Base-by-base conservation (phyloP, 2,888 invertebrate species). In the Drosophila kanekoi region DNA sequence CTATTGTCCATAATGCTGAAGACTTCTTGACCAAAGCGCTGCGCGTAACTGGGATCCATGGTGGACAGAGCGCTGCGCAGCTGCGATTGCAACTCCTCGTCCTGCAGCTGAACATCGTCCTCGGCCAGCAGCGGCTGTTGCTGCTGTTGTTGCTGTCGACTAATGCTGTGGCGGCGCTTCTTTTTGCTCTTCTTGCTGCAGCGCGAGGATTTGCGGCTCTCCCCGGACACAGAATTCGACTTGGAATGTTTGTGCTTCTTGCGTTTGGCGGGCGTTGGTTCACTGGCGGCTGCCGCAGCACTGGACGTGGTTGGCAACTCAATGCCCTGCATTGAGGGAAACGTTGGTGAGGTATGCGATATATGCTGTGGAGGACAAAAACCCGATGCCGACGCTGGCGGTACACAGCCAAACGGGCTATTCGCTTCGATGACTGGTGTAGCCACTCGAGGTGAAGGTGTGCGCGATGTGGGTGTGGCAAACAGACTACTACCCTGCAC, bases 1-100 rank as follows among this genome's bases (percentile, higher is more conserved):
- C 96, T 96, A 83, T 96, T 93, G 91, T 97, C 97, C 92, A 96
- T 95, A 1, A 95, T 95, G 89, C 95, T 95, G 90, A 96, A 96
- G 38, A 94, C 93, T 38, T 94, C 94, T 59, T 92, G 89, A 32
- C 89, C 88, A 49, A 79, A 74, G 37, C 88, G 87, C 51, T 90
- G 86, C 9, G 80, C 88, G 61, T 79, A 79, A 18, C 63, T 90
- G 44, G 90, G 83, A 81, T 91, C 89, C 16, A 90, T 79, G 38
- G 89, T 79, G 54, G 83, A 78, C 48, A 91, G 81, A 14, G 88
- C 89, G 58, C 75, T 90, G 49, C 85, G 87, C 38, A 91, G 61
- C 57, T 91, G 90, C 60, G 88, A 77, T 44, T 91, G 89, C 65
- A 90, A 37, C 51, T 90, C 81, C 13, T 89, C 84, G 45, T 90